Conservation (phyloP, 30 jellyfish, hydroid and myxozoan genomes). For the Hydractinia echinata region DNA sequence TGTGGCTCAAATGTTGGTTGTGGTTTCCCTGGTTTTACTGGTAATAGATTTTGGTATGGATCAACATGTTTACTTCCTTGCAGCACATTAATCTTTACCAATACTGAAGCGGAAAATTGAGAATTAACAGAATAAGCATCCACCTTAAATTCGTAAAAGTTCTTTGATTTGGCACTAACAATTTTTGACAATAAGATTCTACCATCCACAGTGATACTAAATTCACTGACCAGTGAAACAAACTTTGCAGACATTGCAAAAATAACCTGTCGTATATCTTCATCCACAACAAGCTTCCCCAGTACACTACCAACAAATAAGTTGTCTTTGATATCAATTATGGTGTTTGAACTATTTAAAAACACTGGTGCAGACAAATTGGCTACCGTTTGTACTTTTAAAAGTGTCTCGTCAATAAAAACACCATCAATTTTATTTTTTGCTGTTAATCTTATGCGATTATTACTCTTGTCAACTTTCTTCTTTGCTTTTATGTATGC, state of each 20-base stretch:
- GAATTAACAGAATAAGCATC: slow-evolving; percentile 15
- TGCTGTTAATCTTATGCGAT: not conserved
- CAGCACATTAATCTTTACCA: slow-evolving; percentile 1
- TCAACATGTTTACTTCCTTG: not conserved
- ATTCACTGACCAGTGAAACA: not conserved
- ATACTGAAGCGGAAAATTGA: slow-evolving; percentile 7
- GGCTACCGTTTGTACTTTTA: not conserved
- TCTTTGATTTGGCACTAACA: slow-evolving; percentile 9
- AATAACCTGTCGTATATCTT: not conserved
- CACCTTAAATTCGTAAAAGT: slow-evolving; percentile 21
- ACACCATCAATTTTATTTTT: slow-evolving; percentile 10
- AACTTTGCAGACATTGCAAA: not conserved
- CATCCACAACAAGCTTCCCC: slow-evolving; percentile 10
- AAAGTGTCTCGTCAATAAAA: slow-evolving; percentile 18
- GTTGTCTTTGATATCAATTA: slow-evolving; percentile 14
- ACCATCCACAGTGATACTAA: slow-evolving; percentile 38
- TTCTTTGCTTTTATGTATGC: slow-evolving; percentile 11
- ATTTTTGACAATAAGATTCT: slow-evolving; percentile 17
- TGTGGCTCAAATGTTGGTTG: too few species aligned
- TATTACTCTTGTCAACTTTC: too few species aligned
- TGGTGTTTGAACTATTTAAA: slow-evolving; percentile 17
- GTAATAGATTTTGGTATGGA: not conserved
- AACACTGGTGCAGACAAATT: slow-evolving; percentile 14
- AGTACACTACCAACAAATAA: slow-evolving; percentile 31
- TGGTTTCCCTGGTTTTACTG: too few species aligned